Conservation (phyloP, 2,113 vertebrate genomes). For the Oriolus oriolus region DNA sequence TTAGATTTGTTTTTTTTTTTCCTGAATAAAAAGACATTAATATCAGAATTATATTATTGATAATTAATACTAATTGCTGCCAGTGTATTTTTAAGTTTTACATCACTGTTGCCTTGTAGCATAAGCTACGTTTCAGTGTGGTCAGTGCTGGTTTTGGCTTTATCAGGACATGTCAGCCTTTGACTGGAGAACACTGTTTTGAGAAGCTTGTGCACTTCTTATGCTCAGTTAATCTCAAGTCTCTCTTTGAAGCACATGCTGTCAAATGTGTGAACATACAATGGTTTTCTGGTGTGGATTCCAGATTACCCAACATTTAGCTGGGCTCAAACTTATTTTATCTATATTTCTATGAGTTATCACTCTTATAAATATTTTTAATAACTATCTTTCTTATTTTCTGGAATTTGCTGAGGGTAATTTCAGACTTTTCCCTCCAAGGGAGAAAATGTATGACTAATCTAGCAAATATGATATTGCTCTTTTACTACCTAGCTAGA, state of each 20-base stretch:
- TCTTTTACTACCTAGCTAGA: background rate
- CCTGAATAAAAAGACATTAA: background rate
- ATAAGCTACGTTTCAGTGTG: background rate
- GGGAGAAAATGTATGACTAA: background rate
- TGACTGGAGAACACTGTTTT: background rate
- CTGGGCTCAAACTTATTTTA: constrained; percentile 17
- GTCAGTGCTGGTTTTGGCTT: background rate
- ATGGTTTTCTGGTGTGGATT: constrained; percentile 18
- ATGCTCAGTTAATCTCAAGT: constrained; percentile 31
- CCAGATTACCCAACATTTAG: constrained; percentile 8
- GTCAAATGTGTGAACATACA: constrained; percentile 38
- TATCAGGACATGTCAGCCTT: constrained; percentile 1
- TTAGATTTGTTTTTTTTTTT: background rate
- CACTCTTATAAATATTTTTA: background rate
- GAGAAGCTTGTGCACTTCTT: background rate
- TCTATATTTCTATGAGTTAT: background rate
- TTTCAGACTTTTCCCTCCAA: constrained; percentile 1
- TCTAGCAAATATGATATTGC: background rate
- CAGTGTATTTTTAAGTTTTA: background rate
- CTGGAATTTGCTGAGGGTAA: background rate
- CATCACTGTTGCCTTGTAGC: background rate
- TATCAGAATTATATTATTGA: background rate
- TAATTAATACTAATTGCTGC: background rate
- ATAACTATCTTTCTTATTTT: background rate
- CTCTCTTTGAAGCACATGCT: background rate